Conservation (phyloP, 2,797 vertebrate genomes). For the Myiotriccus ornatus region DNA sequence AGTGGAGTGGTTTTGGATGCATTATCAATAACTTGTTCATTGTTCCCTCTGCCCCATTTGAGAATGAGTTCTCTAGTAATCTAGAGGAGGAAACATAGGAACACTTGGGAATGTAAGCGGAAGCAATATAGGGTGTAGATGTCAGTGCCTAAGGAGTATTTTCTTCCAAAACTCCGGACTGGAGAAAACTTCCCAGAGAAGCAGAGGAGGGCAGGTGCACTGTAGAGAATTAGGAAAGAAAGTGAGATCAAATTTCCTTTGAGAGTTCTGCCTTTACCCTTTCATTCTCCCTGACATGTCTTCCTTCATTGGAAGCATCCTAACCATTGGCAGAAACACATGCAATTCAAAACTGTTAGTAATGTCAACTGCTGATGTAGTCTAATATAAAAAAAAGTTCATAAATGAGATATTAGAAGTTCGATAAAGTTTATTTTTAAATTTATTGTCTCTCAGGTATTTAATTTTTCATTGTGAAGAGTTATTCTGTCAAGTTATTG, state of each 20-base stretch:
- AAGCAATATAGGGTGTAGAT: background rate
- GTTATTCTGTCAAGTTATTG: background rate
- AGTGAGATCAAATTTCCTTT: background rate
- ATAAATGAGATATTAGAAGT: background rate
- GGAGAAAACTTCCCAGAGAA: background rate
- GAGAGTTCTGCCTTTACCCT: background rate
- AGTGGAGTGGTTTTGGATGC: background rate
- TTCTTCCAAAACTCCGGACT: background rate
- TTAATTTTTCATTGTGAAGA: background rate
- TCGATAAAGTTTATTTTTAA: background rate
- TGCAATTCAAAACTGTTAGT: background rate
- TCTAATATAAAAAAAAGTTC: accelerated
- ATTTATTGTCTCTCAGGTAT: background rate
- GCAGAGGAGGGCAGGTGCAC: background rate
- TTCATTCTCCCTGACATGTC: background rate
- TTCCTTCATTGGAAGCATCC: background rate
- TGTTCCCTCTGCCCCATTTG: accelerated
- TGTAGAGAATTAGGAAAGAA: background rate
- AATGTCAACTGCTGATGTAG: background rate
- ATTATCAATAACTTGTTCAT: background rate
- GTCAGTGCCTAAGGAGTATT: background rate
- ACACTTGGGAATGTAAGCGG: background rate
- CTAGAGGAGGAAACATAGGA: background rate
- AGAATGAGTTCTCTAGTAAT: background rate
- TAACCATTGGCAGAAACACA: background rate